A percentile compares a stretch with the other conserved stretches of the same genome.
Conservation (phyloP, 2,113 vertebrate species). For the Toxotes jaculatrix region DNA sequence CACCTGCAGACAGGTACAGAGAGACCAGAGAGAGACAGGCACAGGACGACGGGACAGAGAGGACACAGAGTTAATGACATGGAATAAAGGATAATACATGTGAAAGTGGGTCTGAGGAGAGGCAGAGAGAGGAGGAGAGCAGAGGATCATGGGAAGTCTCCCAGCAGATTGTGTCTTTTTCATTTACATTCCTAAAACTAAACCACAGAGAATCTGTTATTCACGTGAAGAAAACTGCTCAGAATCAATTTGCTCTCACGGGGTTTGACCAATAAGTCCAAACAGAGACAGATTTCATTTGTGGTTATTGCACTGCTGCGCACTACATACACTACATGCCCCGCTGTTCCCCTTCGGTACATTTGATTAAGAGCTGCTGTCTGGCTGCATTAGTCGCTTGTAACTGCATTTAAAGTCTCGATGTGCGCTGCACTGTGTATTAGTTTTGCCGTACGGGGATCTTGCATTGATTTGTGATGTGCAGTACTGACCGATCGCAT, state of each 20-base stretch:
- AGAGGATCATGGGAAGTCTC: no score
- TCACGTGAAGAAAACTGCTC: background rate
- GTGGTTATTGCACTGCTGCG: constrained; percentile 10
- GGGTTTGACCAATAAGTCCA: constrained; percentile 1
- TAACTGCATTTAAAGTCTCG: constrained; percentile 37
- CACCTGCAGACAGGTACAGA: no score
- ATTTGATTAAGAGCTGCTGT: constrained; percentile 48
- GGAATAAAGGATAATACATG: no score
- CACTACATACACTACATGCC: background rate
- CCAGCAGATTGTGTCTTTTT: background rate
- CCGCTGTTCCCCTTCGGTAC: constrained; percentile 1
- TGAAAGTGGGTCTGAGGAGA: no score
- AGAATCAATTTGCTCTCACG: constrained; percentile 22
- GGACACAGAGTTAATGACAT: no score
- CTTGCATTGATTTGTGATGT: constrained; percentile 39
- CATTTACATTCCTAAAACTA: background rate
- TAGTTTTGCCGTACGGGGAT: constrained; percentile 10
- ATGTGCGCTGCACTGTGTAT: constrained; percentile 33
- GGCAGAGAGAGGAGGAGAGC: no score
- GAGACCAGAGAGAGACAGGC: no score
- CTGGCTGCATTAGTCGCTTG: background rate
- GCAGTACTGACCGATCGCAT: background rate
- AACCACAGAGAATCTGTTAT: no score
- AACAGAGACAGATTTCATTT: constrained; percentile 37
- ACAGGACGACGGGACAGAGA: no score